These are phyloP conservation scores for Lycocorax pyrrhopterus DNA, from an alignment of 2,113 vertebrate species.

Conservation along the genomic window DNA sequence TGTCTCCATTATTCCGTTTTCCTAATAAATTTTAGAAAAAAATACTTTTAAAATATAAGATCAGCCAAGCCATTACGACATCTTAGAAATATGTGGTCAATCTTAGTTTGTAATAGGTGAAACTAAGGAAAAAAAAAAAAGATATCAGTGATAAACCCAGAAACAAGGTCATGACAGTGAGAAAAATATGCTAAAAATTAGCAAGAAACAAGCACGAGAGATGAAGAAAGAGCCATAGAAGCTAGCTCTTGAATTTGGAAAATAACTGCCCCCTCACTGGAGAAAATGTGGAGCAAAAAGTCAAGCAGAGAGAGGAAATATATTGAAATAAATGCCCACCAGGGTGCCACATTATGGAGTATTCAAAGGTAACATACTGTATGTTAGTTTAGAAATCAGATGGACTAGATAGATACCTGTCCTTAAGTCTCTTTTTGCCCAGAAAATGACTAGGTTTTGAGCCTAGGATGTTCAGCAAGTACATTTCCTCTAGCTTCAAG, in stretches of 20 bases:
- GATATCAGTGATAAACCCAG: background rate
- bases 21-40: background rate
- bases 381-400: background rate
- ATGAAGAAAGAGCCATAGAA: background rate
- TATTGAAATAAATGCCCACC: background rate
- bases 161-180: background rate
- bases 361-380: background rate
- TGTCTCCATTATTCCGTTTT: background rate
- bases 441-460: background rate
- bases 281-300: background rate
- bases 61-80: background rate
- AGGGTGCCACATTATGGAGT: background rate
- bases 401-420: background rate
- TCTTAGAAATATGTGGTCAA: background rate
- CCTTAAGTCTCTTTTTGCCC: background rate
- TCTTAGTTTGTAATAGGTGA: background rate
- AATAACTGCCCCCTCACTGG: accelerated
- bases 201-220: background rate
- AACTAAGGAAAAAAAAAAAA: background rate
- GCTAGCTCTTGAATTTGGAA: background rate
- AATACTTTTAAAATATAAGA: background rate
- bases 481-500: background rate
- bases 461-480: background rate
- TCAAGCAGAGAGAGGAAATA: background rate
- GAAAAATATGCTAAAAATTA: background rate